Evolutionary conservation across 2,888 invertebrate species (phyloP).

Genomic region (Lasioglossum vierecki): DNA sequence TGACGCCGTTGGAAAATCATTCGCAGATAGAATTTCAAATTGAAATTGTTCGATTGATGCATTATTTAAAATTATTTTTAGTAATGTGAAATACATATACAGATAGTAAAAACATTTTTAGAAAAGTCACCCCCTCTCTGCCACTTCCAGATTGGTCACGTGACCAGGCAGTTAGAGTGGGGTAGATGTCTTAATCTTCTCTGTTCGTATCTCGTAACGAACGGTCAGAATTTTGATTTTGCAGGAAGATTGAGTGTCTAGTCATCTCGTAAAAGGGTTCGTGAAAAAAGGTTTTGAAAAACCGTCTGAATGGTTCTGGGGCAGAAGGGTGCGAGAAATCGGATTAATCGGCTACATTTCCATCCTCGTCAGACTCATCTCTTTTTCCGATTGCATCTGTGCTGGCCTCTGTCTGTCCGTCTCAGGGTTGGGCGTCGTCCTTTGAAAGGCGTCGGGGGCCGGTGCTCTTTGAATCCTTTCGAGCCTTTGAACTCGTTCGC

Average conservation of each 20-base stretch:
- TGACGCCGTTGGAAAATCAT: background rate
- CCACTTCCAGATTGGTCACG: too few species aligned
- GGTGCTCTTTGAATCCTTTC: conserved; percentile 72
- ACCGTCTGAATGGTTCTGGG: background rate
- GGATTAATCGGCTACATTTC: conserved; percentile 11
- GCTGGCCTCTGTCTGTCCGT: background rate
- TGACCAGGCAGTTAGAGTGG: too few species aligned
- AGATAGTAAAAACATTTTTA: too few species aligned
- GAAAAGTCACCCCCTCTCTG: too few species aligned
- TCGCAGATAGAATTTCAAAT: too few species aligned
- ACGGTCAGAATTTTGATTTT: background rate
- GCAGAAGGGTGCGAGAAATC: background rate
- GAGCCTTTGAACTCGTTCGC: conserved; percentile 71
- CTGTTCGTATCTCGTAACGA: background rate
- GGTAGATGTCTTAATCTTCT: too few species aligned
- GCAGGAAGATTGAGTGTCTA: background rate
- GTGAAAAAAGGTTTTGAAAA: background rate
- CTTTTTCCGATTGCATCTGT: background rate
- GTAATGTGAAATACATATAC: too few species aligned
- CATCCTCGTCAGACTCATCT: background rate
- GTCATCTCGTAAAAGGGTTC: background rate
- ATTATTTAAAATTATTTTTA: too few species aligned
- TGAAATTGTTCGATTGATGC: background rate
- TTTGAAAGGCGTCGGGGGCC: conserved; percentile 60
- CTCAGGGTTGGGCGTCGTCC: conserved; percentile 48